A percentile compares a stretch with the other conserved stretches of the same genome.
phyloP scores from a whole-genome alignment of 1,140 invertebrate genomes.

The Drosophila tropicalis region DNA sequence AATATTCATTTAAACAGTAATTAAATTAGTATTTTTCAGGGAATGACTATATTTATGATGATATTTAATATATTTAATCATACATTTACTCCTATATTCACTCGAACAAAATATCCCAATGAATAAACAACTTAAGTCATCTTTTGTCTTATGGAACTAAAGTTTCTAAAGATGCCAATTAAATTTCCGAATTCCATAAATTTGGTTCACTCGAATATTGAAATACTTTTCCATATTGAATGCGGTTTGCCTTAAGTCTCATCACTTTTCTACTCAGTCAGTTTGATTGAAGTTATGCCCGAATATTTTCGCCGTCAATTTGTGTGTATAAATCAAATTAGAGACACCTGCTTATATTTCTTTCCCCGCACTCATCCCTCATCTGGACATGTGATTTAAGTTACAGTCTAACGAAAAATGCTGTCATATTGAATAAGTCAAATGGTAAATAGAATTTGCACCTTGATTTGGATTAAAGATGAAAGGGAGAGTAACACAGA shows the following conservation, averaged over 20 bases:
- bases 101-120: no score
- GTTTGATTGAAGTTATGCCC: not conserved
- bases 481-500: not conserved
- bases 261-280: not conserved
- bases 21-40: no score
- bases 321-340: constrained; percentile 12
- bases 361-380: no score
- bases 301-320: constrained; percentile 1
- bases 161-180: no score
- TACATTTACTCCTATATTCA: no score
- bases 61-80: no score
- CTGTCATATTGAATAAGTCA: constrained; percentile 29
- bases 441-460: constrained; percentile 26
- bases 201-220: not conserved
- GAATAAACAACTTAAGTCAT: no score
- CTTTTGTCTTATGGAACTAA: no score
- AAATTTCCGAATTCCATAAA: no score
- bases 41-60: no score
- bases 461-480: constrained; percentile 17
- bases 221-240: not conserved
- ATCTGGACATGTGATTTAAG: constrained; percentile 4
- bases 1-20: no score
- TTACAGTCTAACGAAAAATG: constrained; percentile 8
- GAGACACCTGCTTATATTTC: constrained; percentile 11
- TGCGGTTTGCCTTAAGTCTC: not conserved